A percentile compares a stretch with the other conserved stretches of the same genome.
These are phyloP conservation scores for Lasioglossum lativentre DNA, from an alignment of 2,888 invertebrate species.

Conservation along the genomic window DNA sequence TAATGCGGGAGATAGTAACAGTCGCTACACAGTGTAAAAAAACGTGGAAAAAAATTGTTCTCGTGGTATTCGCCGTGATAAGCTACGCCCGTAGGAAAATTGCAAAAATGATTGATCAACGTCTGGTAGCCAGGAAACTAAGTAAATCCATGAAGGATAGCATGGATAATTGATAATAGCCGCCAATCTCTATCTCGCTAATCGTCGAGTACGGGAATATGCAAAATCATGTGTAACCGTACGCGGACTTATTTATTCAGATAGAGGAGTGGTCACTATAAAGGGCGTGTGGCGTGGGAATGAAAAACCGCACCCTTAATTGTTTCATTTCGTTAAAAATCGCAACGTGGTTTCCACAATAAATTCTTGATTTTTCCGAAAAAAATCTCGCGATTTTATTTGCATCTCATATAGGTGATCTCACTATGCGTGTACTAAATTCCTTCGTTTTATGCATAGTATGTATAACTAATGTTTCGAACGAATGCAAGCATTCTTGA, in stretches of 20 bases:
- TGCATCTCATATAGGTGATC: not conserved
- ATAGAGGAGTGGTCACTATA: conserved; percentile 49
- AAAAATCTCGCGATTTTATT: not conserved
- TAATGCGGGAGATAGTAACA: not conserved
- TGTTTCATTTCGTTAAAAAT: conserved; percentile 28
- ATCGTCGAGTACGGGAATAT: conserved; percentile 54
- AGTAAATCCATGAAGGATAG: conserved; percentile 33
- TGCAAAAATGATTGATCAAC: conserved; percentile 28
- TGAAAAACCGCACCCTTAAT: conserved; percentile 46
- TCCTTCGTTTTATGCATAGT: not conserved
- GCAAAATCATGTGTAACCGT: conserved; percentile 53
- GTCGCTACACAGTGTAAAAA: no score
- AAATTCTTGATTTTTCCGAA: conserved; percentile 11
- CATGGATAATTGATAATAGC: conserved; percentile 48
- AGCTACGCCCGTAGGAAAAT: conserved; percentile 22
- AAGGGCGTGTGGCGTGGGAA: conserved; percentile 52
- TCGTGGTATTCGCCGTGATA: not conserved
- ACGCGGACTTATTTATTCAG: conserved; percentile 40
- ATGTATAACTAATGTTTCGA: no score
- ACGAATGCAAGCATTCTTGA: not conserved
- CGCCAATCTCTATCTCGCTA: conserved; percentile 24
- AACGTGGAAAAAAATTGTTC: not conserved
- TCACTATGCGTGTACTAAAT: not conserved
- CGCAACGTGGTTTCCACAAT: conserved; percentile 10
- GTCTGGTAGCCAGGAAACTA: conserved; percentile 43